Conservation (phyloP, 2,888 invertebrate species). For the Macrosiphum euphorbiae region DNA sequence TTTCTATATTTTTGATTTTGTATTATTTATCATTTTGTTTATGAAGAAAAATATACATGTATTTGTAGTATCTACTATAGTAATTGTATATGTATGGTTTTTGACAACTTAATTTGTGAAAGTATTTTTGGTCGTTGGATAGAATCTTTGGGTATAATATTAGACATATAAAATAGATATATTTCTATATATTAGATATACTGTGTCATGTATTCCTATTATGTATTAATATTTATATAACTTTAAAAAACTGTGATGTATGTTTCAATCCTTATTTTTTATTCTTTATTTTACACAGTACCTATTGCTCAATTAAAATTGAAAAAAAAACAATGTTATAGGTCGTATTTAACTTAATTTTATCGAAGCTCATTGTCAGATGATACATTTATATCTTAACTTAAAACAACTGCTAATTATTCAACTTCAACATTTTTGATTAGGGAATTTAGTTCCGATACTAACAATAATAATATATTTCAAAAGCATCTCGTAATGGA, state of each 20-base stretch:
- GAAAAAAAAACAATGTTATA: background rate
- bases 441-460: no score
- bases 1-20: background rate
- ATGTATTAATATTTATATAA: background rate
- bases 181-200: background rate
- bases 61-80: background rate
- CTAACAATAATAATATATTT: no score
- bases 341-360: no score
- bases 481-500: no score
- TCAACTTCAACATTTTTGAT: no score
- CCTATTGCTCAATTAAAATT: background rate
- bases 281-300: background rate
- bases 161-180: background rate
- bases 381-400: no score
- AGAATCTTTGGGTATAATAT: background rate
- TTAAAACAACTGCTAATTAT: no score
- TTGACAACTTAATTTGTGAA: background rate
- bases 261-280: background rate
- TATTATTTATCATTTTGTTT: background rate
- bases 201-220: background rate
- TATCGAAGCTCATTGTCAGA: no score
- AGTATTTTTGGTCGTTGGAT: background rate
- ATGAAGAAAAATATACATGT: background rate
- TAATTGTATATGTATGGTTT: background rate
- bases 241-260: background rate